Base-by-base conservation (phyloP, 2,113 vertebrate species). In the Macrotis lagotis region DNA sequence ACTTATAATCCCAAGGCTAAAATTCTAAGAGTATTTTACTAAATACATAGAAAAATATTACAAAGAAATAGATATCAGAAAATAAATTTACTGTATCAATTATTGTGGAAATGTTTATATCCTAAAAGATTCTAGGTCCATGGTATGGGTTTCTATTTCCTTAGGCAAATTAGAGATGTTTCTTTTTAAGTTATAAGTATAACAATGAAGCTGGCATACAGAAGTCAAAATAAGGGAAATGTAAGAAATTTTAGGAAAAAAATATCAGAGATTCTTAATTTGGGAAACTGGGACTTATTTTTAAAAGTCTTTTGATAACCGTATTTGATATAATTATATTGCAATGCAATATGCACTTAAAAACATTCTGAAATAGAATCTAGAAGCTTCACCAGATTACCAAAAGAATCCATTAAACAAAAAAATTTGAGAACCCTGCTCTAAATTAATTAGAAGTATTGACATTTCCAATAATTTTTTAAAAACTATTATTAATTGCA, bases 1-100 rank as follows among this genome's bases (percentile, higher is more conserved):
- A 28, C 48, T 49, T 90, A 90, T 8, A 90, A 90, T 90, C 2
- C 48, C 89, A 49, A 90, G 22, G 48, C 0, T 11, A 50, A 28
- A 26, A 3, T 90, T 49, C 28, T 50, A n/a, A 49, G 25, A 31
- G 2, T 28, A 5, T 90, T 50, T 90, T 90, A 10, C 47, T 89
- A 89, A 89, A 28, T 89, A 28, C 14, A 89, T 89, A 44, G 24
- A 0, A 91, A 91, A 89, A 10, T 10, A 91, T 28, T 66, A 92
- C 59, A 91, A 92, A 59, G 83, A 26, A 90, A 89, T 14, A 3
- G 94, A 51, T 59, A 92, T 94, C 22, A 95, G 91, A 89, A 49
- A 48, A 10, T 48, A 89, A 49, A 89, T 31, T 89, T 28, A 48
- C 26, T 51, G 51, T 95, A 74, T 24, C 89, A 95, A 90, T 3